phyloP scores from a whole-genome alignment of 2,797 vertebrate genomes.

The Pipistrellus nathusii region DNA sequence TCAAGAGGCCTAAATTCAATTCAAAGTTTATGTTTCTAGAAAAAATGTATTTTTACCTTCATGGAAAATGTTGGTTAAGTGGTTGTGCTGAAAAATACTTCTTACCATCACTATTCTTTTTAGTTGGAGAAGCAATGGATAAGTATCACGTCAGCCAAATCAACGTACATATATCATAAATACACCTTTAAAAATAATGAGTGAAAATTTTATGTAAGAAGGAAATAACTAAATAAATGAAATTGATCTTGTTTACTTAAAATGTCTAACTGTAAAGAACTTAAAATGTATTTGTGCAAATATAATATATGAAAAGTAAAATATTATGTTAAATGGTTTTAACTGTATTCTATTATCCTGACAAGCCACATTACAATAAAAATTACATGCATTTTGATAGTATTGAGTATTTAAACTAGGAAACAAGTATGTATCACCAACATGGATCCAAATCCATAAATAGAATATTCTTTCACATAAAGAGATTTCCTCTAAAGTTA shows the following conservation, averaged over 20 bases:
- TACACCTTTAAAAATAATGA: background rate
- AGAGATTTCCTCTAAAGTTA: constrained; percentile 13
- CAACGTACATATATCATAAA: background rate
- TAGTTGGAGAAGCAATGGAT: background rate
- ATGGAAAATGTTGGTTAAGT: constrained; percentile 25
- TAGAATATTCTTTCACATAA: background rate
- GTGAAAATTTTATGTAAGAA: background rate
- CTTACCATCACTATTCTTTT: background rate
- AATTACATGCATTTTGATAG: constrained; percentile 32
- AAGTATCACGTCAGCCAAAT: background rate
- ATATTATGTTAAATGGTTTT: constrained; percentile 55
- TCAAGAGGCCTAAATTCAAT: constrained; percentile 16
- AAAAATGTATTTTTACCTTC: constrained; percentile 19
- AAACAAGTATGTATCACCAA: constrained; percentile 46
- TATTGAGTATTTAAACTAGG: constrained; percentile 56
- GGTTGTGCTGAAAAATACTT: constrained; percentile 23
- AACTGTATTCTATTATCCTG: constrained; percentile 42
- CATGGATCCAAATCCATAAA: background rate
- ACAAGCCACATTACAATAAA: constrained; percentile 34
- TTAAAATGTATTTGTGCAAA: constrained; percentile 35
- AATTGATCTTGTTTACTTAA: constrained; percentile 24
- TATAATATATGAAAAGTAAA: constrained; percentile 46
- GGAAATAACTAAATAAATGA: background rate
- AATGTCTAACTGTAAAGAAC: constrained; percentile 11
- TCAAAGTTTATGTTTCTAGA: constrained; percentile 27